Evolutionary conservation across 2,888 invertebrate species (phyloP).

Genomic region (Theretra japonica): DNA sequence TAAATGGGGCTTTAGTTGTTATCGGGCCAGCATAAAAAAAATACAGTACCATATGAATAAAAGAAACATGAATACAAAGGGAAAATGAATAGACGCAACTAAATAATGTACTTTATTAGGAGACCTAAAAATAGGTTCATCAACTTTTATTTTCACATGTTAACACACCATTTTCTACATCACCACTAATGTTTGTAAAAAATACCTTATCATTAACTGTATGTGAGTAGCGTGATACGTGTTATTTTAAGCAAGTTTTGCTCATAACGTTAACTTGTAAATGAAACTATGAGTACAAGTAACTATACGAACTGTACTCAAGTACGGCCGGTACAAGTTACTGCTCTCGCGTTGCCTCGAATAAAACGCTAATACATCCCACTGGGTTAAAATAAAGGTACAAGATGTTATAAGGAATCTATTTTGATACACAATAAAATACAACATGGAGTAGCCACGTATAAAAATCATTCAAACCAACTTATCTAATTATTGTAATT

Average conservation of each 20-base stretch:
- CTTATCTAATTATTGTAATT: slow-evolving; percentile 23
- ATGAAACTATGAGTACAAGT: slow-evolving; percentile 8
- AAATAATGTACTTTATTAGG: slow-evolving; percentile 82
- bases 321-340: not conserved
- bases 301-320: not conserved
- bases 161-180: slow-evolving; percentile 72
- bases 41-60: not conserved
- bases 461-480: slow-evolving; percentile 28
- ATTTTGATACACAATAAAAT: slow-evolving; percentile 26
- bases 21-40: not conserved
- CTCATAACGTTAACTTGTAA: slow-evolving; percentile 15
- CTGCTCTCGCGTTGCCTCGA: not conserved
- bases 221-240: slow-evolving; percentile 21
- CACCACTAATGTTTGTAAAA: slow-evolving; percentile 74
- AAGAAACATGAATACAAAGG: no score
- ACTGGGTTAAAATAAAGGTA: slow-evolving; percentile 21
- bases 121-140: slow-evolving; percentile 77
- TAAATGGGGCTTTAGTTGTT: no score
- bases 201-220: slow-evolving; percentile 49
- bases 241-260: slow-evolving; percentile 19
- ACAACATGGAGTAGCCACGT: slow-evolving; percentile 19
- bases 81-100: slow-evolving; percentile 47
- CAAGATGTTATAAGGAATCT: slow-evolving; percentile 14
- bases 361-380: slow-evolving; percentile 1
- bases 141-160: slow-evolving; percentile 64